Percentiles rank a stretch among this genome's conserved stretches.
phyloP scores from a whole-genome alignment of 2,797 vertebrate genomes.

The Clarias fuscus region DNA sequence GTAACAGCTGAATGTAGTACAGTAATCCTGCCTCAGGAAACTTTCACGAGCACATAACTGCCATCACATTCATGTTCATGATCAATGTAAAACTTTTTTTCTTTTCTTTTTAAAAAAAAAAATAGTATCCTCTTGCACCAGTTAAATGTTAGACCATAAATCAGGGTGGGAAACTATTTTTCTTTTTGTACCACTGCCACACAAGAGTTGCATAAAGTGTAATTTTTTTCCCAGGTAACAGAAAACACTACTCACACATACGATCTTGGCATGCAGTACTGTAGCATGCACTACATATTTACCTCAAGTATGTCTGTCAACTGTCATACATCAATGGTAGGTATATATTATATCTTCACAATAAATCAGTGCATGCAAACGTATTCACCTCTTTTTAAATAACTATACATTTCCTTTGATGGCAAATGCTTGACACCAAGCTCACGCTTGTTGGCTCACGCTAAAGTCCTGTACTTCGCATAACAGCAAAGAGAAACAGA shows the following conservation, averaged over 20 bases:
- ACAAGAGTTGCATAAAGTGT: too few species aligned
- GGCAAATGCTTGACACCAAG: neutral
- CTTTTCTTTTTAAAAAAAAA: neutral
- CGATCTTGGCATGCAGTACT: neutral
- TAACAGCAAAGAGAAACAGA: neutral
- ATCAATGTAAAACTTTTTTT: too few species aligned
- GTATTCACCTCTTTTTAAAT: neutral
- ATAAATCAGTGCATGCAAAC: neutral
- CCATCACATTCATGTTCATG: too few species aligned
- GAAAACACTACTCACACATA: neutral
- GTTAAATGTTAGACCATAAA: neutral
- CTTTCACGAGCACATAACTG: too few species aligned
- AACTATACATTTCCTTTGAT: too few species aligned
- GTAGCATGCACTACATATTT: neutral
- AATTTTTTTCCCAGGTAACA: neutral
- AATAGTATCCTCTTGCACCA: neutral
- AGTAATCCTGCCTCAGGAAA: too few species aligned
- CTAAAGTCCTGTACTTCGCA: neutral
- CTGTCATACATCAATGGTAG: neutral
- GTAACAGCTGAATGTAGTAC: too few species aligned
- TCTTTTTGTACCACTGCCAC: neutral
- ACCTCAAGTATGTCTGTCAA: neutral
- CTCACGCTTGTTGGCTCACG: neutral
- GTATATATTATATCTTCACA: neutral
- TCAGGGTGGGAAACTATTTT: neutral